Evolutionary conservation across 2,797 vertebrate genomes (phyloP), one percentile per base, ranked within the genome.

Genomic region (Hoplostethus atlanticus): DNA sequence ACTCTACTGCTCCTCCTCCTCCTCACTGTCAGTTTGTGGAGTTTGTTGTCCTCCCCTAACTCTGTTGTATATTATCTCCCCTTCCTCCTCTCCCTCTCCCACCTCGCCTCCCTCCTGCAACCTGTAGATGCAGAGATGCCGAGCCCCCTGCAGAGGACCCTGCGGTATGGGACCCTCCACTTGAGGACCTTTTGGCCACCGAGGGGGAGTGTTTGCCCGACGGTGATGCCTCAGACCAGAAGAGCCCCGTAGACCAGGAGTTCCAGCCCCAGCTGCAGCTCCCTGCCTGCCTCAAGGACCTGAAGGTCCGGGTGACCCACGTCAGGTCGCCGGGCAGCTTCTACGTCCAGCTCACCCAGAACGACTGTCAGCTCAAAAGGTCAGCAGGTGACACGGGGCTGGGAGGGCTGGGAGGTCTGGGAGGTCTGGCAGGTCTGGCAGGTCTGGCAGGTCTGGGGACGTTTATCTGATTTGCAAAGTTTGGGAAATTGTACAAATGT

Each of bases 291-390:
- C 85, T 92, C 21, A 89, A 95, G 79, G 91, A 94, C 34, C 58
- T 96, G 8, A 89, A 90, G 83, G 96, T 95, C 28, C 85, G 86
- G 76, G 90, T 99, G 73, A 96, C 93, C 80, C 93, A 95, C 28
- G 90, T 96, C 64, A 85, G 91, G 46, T 97, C 97, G 30, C 98
- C 97, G 2, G 95, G 94, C 84, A 96, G 94, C 90, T 96, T 99
- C 81, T 97, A 94, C 60, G 88, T 98, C 16, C 96, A 93, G 17
- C 85, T 96, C 70, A 70, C 87, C 31, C 91, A 95, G 73, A 84
- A 91, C 34, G 89, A 96, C 81, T 10, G 71, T 7, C 86, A 90
- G 58, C 87, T 97, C 38, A 95, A 95, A 81, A 96, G 96, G 98
- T 99, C 89, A 79, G 86, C 2, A 8, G 21, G 21, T 1, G 21